phyloP scores from a whole-genome alignment of 2,113 vertebrate species.

The Oryzias celebensis region DNA sequence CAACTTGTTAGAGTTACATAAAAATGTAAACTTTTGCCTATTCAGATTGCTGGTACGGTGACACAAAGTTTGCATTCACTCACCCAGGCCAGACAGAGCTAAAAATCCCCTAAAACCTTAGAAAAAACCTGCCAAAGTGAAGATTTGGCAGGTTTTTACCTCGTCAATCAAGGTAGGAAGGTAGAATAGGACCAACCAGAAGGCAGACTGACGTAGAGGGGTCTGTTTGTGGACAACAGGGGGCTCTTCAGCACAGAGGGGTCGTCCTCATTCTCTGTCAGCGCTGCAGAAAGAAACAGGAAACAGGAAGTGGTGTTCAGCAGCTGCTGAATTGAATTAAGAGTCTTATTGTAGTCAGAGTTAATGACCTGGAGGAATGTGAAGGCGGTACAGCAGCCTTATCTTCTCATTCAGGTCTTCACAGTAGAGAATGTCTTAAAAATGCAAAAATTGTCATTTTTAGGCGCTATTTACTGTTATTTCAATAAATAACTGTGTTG shows the following conservation, averaged over 20 bases:
- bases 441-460: neutral
- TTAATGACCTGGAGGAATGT: conserved; percentile 87
- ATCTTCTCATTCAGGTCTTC: conserved; percentile 96
- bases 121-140: no score
- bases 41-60: no score
- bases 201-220: conserved; percentile 82
- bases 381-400: conserved; percentile 87
- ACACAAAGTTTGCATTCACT: no score
- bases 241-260: conserved; percentile 84
- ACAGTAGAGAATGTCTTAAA: conserved; percentile 87
- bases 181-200: conserved; percentile 66
- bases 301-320: neutral
- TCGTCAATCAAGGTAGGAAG: no score
- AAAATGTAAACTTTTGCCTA: neutral
- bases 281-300: conserved; percentile 73
- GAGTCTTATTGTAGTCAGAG: fast-evolving
- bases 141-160: no score
- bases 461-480: neutral
- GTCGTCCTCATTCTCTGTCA: conserved; percentile 87
- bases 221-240: conserved; percentile 86
- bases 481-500: neutral
- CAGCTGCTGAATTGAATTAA: neutral
- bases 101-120: no score
- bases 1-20: no score
- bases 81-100: no score